These are phyloP conservation scores for Bufotes viridis DNA, from an alignment of 2,797 vertebrate genomes.

Conservation along the genomic window DNA sequence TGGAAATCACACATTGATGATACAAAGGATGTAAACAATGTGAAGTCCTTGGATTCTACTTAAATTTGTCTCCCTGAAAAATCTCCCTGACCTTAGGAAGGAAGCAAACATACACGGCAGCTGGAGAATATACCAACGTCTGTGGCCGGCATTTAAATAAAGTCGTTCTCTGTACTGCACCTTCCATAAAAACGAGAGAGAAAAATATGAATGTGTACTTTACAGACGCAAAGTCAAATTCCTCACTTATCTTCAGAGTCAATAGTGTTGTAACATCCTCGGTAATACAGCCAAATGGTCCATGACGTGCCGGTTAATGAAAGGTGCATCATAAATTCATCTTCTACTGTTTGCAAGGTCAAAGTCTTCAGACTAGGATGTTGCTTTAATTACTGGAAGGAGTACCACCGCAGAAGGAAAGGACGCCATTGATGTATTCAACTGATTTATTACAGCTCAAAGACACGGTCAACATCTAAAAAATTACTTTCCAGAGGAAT, in stretches of 20 bases:
- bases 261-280: slow-evolving; percentile 34
- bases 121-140: background rate
- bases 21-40: background rate
- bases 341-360: slow-evolving; percentile 41
- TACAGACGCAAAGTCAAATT: slow-evolving; percentile 12
- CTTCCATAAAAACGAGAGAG: background rate
- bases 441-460: slow-evolving; percentile 26
- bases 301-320: slow-evolving; percentile 34
- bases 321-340: slow-evolving; percentile 51
- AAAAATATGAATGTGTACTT: background rate
- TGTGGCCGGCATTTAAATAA: background rate
- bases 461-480: background rate
- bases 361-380: slow-evolving; percentile 25
- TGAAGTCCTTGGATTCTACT: background rate
- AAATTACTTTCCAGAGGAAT: background rate
- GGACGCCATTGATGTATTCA: slow-evolving; percentile 31
- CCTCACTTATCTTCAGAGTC: slow-evolving; percentile 5
- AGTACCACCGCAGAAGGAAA: slow-evolving; percentile 4
- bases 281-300: slow-evolving; percentile 8
- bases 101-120: background rate
- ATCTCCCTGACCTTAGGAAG: background rate
- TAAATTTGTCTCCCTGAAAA: background rate
- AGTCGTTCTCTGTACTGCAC: background rate
- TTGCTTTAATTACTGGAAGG: slow-evolving; percentile 38
- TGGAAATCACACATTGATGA: too few relatives aligned